A percentile compares a stretch with the other conserved stretches of the same genome.
phyloP scores from a whole-genome alignment of 1,140 invertebrate genomes.

The Zaprionus kolodkinae region DNA sequence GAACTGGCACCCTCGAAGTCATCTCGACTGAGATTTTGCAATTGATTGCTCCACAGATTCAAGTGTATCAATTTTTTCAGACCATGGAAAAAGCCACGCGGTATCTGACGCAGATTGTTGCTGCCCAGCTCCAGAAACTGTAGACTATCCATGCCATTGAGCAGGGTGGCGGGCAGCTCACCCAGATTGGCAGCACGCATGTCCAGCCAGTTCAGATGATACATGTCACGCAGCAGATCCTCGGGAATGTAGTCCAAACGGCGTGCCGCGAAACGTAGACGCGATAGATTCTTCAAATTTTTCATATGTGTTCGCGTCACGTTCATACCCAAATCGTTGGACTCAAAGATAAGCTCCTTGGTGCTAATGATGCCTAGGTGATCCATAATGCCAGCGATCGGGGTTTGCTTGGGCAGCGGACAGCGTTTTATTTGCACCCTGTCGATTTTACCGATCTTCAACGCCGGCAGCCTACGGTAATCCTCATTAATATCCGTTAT shows the following conservation, averaged over 20 bases:
- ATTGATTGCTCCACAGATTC: conserved; percentile 87
- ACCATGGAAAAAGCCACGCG: conserved; percentile 86
- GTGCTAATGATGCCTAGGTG: conserved; percentile 65
- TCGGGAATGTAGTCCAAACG: conserved; percentile 85
- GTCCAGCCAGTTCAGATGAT: conserved; percentile 86
- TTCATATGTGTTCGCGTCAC: conserved; percentile 68
- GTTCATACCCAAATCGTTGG: conserved; percentile 72
- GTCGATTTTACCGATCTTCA: conserved; percentile 62
- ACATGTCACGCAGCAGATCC: conserved; percentile 86
- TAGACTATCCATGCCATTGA: conserved; percentile 85
- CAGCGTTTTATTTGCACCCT: conserved; percentile 72
- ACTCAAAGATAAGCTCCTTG: conserved; percentile 68
- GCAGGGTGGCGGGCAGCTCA: conserved; percentile 86
- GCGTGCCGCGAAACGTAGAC: conserved; percentile 68
- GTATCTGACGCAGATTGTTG: conserved; percentile 86
- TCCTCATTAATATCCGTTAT: conserved; percentile 53
- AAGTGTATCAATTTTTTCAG: conserved; percentile 86
- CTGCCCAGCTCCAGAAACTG: conserved; percentile 87
- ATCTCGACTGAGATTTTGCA: conserved; percentile 86
- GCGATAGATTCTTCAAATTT: conserved; percentile 59
- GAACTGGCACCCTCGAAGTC: conserved; percentile 86
- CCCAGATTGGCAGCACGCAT: conserved; percentile 86
- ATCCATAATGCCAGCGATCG: conserved; percentile 70
- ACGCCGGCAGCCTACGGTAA: conserved; percentile 65
- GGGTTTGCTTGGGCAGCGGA: conserved; percentile 64